Conservation (phyloP, 1,140 invertebrate species). For the Hyles vespertilio region DNA sequence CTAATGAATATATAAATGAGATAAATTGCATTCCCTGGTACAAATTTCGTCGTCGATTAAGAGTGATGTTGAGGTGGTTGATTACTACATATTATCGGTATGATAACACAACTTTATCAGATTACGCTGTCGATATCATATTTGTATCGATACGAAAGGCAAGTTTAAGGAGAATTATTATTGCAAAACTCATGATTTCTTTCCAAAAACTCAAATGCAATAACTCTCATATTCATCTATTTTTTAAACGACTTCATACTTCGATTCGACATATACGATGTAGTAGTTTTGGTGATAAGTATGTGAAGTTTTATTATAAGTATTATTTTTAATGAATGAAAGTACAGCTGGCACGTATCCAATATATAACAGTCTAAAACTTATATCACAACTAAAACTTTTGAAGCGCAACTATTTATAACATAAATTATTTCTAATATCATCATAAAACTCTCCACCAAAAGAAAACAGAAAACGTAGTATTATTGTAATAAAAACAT, state of each 20-base stretch:
- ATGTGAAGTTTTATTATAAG: too few species aligned
- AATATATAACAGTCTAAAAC: constrained; percentile 19
- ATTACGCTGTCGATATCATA: constrained; percentile 39
- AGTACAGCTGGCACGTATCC: constrained; percentile 20
- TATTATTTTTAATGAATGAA: constrained; percentile 13
- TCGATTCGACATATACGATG: too few species aligned
- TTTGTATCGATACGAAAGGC: constrained; percentile 9
- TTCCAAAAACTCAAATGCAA: too few species aligned
- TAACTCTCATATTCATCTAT: too few species aligned
- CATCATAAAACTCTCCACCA: too few species aligned
- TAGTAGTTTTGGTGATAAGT: too few species aligned
- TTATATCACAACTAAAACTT: not conserved
- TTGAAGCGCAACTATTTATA: too few species aligned
- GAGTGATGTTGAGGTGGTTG: constrained; percentile 22
- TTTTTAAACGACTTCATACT: too few species aligned
- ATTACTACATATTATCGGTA: constrained; percentile 27
- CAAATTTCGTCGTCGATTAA: too few species aligned
- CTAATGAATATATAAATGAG: not conserved
- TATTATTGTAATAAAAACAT: too few species aligned
- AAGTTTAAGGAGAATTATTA: constrained; percentile 27
- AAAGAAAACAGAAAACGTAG: too few species aligned
- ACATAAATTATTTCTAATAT: not conserved
- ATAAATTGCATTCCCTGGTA: not conserved
- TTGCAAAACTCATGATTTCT: not conserved
- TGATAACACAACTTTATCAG: constrained; percentile 28